These are phyloP conservation scores for Andrena cerasifolii DNA, from an alignment of 1,140 invertebrate species.

Conservation along the genomic window DNA sequence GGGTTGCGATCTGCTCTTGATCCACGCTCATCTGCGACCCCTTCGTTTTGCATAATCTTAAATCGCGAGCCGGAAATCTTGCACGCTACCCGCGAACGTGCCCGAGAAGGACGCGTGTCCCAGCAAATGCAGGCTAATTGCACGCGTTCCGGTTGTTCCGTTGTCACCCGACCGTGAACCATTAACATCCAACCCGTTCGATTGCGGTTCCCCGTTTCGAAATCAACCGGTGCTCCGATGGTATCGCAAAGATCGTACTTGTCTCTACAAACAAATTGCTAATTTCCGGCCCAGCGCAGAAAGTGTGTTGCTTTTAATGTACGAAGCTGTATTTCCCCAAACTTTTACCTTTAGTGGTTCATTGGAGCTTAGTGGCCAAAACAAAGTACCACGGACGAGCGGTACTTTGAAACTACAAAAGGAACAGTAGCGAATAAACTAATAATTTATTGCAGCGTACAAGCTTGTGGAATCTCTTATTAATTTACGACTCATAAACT, in stretches of 20 bases:
- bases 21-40: not conserved
- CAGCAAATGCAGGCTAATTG: constrained; percentile 18
- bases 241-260: not conserved
- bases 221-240: not conserved
- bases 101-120: constrained; percentile 12
- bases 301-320: too few relatives aligned
- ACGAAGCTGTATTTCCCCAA: too few relatives aligned
- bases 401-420: too few relatives aligned
- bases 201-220: not conserved
- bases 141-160: not conserved
- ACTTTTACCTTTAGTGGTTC: too few relatives aligned
- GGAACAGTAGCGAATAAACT: too few relatives aligned
- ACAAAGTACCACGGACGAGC: too few relatives aligned
- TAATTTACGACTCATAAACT: too few relatives aligned
- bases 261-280: too few relatives aligned
- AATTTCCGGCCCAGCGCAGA: too few relatives aligned
- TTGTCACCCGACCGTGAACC: not conserved
- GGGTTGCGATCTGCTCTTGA: constrained; percentile 21
- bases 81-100: constrained; percentile 10
- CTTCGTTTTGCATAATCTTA: constrained; percentile 6
- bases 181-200: not conserved
- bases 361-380: too few relatives aligned
- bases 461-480: too few relatives aligned
- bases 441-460: too few relatives aligned
- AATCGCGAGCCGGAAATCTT: constrained; percentile 34